Evolutionary conservation across 2,797 vertebrate genomes (phyloP).

Genomic region (Rhyacichthys aspro): DNA sequence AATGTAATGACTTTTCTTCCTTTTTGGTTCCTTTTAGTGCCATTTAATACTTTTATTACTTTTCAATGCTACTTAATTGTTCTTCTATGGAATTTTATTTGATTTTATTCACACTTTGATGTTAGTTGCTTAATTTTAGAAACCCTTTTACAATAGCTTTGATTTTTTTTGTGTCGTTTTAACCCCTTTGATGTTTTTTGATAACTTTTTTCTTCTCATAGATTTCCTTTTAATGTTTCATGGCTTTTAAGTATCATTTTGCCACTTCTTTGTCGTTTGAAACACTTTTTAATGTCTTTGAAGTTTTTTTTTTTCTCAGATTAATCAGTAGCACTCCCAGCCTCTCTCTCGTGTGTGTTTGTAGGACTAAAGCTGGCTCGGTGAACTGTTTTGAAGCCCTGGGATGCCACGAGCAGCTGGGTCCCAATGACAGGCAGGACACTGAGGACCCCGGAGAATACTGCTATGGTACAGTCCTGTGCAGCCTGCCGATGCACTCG

Average conservation of each 20-base stretch:
- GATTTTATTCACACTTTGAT: too few species aligned
- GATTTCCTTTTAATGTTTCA: too few species aligned
- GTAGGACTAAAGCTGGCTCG: constrained; percentile 39
- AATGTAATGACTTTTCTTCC: too few species aligned
- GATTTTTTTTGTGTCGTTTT: too few species aligned
- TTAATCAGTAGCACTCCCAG: background rate
- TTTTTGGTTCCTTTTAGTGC: too few species aligned
- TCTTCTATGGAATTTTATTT: too few species aligned
- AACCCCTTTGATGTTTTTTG: too few species aligned
- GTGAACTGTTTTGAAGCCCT: constrained; percentile 17
- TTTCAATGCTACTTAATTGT: too few species aligned
- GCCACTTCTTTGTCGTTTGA: background rate
- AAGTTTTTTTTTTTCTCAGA: background rate
- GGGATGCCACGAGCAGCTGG: constrained; percentile 40
- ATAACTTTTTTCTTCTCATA: too few species aligned
- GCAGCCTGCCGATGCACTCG: background rate
- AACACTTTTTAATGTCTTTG: background rate
- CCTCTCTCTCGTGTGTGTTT: constrained; percentile 14
- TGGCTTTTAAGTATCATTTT: background rate
- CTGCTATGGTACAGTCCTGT: constrained; percentile 70
- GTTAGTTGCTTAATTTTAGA: too few species aligned
- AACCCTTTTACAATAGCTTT: too few species aligned
- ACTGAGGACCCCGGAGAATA: constrained; percentile 77
- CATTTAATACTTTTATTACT: too few species aligned
- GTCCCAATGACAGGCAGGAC: constrained; percentile 50